These are phyloP conservation scores for Aporophyla nigra DNA, from an alignment of 2,888 invertebrate genomes.

Conservation along the genomic window DNA sequence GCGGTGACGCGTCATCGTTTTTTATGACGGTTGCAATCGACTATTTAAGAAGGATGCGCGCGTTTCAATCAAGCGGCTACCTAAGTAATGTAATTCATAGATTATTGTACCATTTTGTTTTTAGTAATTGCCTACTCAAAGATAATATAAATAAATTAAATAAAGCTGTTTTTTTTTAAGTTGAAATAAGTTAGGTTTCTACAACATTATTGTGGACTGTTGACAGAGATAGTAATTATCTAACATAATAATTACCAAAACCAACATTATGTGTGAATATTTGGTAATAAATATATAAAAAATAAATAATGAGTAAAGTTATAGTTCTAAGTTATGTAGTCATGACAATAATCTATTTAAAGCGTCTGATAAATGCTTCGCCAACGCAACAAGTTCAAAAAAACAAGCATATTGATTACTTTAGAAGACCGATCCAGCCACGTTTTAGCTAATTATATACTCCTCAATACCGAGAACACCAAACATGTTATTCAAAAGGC, in stretches of 20 bases:
- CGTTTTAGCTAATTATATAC: slow-evolving; percentile 16
- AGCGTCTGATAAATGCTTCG: slow-evolving; percentile 18
- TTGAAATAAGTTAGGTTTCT: not conserved
- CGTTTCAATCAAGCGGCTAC: too few relatives aligned
- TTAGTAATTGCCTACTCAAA: too few relatives aligned
- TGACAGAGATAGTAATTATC: not conserved
- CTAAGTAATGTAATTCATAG: too few relatives aligned
- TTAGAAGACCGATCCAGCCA: not conserved
- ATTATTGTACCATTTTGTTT: too few relatives aligned
- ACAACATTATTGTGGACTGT: too few relatives aligned
- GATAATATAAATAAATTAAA: not conserved
- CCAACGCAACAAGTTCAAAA: slow-evolving; percentile 53
- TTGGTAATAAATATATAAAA: not conserved
- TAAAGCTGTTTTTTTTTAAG: not conserved
- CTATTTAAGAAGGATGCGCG: too few relatives aligned
- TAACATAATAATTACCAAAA: not conserved
- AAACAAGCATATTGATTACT: slow-evolving; percentile 48
- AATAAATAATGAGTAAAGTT: not conserved
- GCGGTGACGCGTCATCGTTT: too few relatives aligned
- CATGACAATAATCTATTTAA: not conserved
- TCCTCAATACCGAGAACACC: not conserved
- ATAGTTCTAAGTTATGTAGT: not conserved
- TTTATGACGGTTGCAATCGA: too few relatives aligned
- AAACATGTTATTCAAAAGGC: not conserved
- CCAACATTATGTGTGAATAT: not conserved